Percentiles rank a stretch among this genome's conserved stretches.
These are phyloP conservation scores for Peromyscus attwateri DNA, from an alignment of 2,797 vertebrate species.

Conservation along the genomic window DNA sequence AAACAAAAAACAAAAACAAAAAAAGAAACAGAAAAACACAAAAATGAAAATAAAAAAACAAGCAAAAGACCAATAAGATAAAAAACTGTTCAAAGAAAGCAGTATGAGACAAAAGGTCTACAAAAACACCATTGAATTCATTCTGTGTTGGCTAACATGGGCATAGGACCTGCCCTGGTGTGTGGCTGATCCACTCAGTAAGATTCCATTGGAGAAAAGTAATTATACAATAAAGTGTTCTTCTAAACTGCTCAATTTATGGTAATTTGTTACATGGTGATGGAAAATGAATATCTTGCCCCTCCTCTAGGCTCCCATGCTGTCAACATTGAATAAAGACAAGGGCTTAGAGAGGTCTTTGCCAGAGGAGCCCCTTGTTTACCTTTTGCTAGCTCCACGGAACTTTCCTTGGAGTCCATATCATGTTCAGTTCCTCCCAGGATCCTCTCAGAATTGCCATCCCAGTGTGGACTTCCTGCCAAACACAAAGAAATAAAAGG, in stretches of 20 bases:
- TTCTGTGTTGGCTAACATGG: neutral
- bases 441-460: slow-evolving; percentile 50
- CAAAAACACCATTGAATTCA: neutral
- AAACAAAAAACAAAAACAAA: neutral
- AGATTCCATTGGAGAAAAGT: neutral
- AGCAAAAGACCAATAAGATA: neutral
- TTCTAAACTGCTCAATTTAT: slow-evolving; percentile 37
- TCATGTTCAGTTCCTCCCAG: slow-evolving; percentile 3
- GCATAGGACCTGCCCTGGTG: neutral
- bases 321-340: neutral
- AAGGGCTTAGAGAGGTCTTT: slow-evolving; percentile 1
- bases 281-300: neutral
- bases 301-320: neutral
- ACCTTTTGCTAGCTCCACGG: slow-evolving; percentile 40
- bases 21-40: neutral
- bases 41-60: neutral
- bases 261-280: neutral
- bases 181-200: neutral
- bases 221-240: neutral
- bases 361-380: neutral
- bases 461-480: slow-evolving; percentile 61
- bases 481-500: slow-evolving; percentile 37
- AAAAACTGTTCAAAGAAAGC: neutral
- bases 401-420: slow-evolving; percentile 33
- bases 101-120: neutral